Evolutionary conservation across 2,113 vertebrate genomes (phyloP).

Genomic region (Prunella fulvescens): DNA sequence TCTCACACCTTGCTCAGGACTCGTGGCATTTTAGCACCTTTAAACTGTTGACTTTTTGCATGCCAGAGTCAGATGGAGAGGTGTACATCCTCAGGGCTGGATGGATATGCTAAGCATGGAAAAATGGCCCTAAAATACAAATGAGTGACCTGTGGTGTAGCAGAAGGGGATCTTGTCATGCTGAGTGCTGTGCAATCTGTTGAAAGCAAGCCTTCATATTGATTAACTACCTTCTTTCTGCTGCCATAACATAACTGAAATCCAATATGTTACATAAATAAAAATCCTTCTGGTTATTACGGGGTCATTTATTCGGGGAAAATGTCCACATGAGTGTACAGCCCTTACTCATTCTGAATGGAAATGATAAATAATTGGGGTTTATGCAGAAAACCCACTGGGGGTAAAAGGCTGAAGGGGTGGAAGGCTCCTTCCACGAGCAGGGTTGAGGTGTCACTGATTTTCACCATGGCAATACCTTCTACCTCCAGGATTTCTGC

Average conservation of each 20-base stretch:
- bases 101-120: slow-evolving; percentile 10
- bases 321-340: not conserved
- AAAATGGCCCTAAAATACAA: slow-evolving; percentile 36
- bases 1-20: not conserved
- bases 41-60: not conserved
- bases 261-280: slow-evolving; percentile 64
- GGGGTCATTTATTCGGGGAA: slow-evolving; percentile 40
- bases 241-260: slow-evolving; percentile 62
- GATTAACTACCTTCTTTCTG: slow-evolving; percentile 61
- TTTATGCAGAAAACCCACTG: not conserved
- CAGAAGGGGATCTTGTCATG: slow-evolving; percentile 55
- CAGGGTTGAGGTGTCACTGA: not conserved
- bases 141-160: slow-evolving; percentile 36
- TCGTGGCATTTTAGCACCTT: not conserved
- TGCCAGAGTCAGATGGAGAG: slow-evolving; percentile 6
- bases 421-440: not conserved
- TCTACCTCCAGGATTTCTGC: not conserved
- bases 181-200: slow-evolving; percentile 54
- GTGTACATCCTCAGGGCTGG: slow-evolving; percentile 2
- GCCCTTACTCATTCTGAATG: not conserved
- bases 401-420: not conserved
- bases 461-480: not conserved
- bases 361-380: slow-evolving; percentile 30
- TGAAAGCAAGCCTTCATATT: slow-evolving; percentile 66
- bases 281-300: slow-evolving; percentile 56